Percentiles rank a stretch among this genome's conserved stretches.
phyloP scores from a whole-genome alignment of 2,797 vertebrate genomes.

The Eulemur albifrons region DNA sequence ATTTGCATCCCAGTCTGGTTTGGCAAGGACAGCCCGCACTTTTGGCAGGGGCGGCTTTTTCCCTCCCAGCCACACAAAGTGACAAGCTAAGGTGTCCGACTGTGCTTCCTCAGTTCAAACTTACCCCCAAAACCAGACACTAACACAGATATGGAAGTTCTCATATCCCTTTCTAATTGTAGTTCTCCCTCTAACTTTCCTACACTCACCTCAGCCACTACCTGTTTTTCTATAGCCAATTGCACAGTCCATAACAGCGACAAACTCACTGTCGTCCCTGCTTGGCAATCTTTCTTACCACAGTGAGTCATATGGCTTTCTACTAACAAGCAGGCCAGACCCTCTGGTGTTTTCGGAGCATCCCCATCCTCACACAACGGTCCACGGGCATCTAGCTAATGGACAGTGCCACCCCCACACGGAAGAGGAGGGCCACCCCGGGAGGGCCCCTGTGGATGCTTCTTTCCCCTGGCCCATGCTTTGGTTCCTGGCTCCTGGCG shows the following conservation, averaged over 20 bases:
- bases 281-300: neutral
- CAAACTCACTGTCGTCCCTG: neutral
- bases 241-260: neutral
- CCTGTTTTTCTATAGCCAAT: neutral
- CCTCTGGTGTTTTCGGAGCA: neutral
- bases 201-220: fast-evolving
- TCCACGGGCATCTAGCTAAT: neutral
- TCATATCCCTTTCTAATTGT: neutral
- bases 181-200: neutral
- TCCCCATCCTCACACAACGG: no score
- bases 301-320: neutral
- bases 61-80: neutral
- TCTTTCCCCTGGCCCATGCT: neutral
- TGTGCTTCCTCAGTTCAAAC: neutral
- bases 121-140: neutral
- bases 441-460: neutral
- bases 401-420: neutral
- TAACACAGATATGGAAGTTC: neutral
- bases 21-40: neutral
- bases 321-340: neutral
- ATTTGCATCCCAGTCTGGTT: neutral
- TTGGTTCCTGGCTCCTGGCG: neutral
- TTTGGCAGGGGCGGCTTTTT: neutral
- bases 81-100: neutral
- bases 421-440: neutral